Conservation (phyloP, 2,113 vertebrate genomes). For the Prochilodus magdalenae region DNA sequence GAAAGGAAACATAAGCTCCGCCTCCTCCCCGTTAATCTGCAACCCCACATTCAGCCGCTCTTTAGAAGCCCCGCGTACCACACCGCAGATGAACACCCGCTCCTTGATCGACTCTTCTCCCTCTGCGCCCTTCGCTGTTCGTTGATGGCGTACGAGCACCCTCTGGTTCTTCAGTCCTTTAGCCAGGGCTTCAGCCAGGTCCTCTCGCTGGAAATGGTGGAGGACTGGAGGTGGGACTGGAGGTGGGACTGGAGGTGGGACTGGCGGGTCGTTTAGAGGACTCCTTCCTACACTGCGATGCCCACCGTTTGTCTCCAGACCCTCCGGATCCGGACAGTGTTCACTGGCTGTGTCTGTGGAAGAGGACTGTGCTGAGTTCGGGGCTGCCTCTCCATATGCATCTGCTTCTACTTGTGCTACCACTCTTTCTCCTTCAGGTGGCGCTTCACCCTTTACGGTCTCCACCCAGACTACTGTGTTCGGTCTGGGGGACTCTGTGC, state of each 20-base stretch:
- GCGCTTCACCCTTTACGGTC: conserved; percentile 28
- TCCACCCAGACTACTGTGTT: not conserved
- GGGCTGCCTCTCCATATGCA: conserved; percentile 63
- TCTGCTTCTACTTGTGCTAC: conserved; percentile 60
- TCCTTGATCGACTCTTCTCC: conserved; percentile 41
- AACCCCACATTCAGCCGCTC: conserved; percentile 78
- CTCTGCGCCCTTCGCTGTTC: conserved; percentile 59
- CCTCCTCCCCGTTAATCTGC: conserved; percentile 81
- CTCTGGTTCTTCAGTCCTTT: conserved; percentile 85
- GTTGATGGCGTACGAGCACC: conserved; percentile 79
- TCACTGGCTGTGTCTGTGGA: conserved; percentile 90
- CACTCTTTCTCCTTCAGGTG: conserved; percentile 40
- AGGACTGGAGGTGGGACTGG: conserved; percentile 49
- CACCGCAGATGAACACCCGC: conserved; percentile 79
- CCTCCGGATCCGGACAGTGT: conserved; percentile 84
- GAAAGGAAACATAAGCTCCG: conserved; percentile 79
- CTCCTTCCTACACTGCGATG: conserved; percentile 32
- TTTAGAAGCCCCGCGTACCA: conserved; percentile 82
- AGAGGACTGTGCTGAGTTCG: conserved; percentile 80
- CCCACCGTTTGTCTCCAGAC: conserved; percentile 64
- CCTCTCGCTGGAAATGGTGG: conserved; percentile 35
- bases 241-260: conserved; percentile 48
- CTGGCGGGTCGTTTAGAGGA: conserved; percentile 45
- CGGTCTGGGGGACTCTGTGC: conserved; percentile 34
- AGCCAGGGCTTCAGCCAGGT: conserved; percentile 72